These are phyloP conservation scores for Hemicordylus capensis DNA, from an alignment of 2,113 vertebrate species.

Conservation along the genomic window DNA sequence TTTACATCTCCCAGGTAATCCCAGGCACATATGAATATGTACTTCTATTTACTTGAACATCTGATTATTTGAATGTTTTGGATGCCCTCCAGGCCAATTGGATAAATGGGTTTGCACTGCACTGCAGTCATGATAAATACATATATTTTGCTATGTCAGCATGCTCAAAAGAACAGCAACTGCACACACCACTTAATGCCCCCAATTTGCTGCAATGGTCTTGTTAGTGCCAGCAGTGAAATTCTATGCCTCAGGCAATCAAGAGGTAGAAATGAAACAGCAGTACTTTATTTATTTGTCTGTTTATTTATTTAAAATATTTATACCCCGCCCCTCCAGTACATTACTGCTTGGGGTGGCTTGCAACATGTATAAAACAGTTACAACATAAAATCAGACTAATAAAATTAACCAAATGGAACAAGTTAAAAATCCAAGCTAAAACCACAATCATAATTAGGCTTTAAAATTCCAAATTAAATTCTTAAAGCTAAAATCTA, in stretches of 20 bases:
- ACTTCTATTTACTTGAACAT: constrained; percentile 22
- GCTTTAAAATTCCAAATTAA: no score
- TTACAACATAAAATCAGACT: no score
- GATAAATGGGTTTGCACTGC: constrained; percentile 11
- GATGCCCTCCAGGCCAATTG: constrained; percentile 25
- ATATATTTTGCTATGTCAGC: constrained; percentile 43
- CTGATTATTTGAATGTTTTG: constrained; percentile 24
- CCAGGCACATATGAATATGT: neutral
- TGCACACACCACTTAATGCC: neutral
- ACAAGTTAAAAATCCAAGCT: no score
- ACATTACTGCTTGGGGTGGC: no score
- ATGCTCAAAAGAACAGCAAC: constrained; percentile 55
- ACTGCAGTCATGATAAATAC: constrained; percentile 43
- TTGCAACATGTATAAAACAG: no score
- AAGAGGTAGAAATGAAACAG: constrained; percentile 28
- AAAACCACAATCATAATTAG: no score
- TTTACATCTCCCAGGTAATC: neutral
- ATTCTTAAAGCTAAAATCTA: no score
- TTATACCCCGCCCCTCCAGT: no score
- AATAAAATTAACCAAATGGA: no score
- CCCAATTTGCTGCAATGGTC: constrained; percentile 23
- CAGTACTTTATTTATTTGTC: no score
- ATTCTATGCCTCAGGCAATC: neutral
- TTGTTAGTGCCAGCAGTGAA: constrained; percentile 40
- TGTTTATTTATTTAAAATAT: no score